Evolutionary conservation across 2,797 vertebrate species (phyloP), one percentile per base, ranked within the genome.

Genomic region (Falco rusticolus): DNA sequence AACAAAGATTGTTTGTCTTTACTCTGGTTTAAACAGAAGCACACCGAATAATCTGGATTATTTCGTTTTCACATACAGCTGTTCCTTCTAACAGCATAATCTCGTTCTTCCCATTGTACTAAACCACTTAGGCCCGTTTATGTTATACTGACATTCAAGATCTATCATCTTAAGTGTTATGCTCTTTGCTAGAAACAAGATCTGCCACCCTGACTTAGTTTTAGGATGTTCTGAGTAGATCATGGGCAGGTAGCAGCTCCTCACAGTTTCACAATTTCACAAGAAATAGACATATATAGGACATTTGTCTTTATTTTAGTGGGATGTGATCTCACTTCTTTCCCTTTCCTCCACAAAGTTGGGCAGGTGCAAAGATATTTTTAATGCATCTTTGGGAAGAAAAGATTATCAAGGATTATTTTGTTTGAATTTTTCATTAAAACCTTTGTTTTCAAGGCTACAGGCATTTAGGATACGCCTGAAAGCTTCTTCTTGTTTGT

Each of bases 371-470:
- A 66, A 92, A 86, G 47, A 41, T 47, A 78, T 86, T 94, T 84
- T 90, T 65, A 88, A 84, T 21, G 69, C 33, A 75, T 5, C 7
- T 65, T 57, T 71, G 47, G 28, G 57, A 75, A 57, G 37, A 83
- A 92, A 94, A 83, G 2, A 61, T 71, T 91, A 80, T 54, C 31
- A 64, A 39, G 6, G 33, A 87, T 60, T 71, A 54, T 80, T 74
- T 90, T 80, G 11, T 63, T 79, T 43, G 13, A 5, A 22, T 56
- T 78, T 81, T 81, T 86, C 5, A 2, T 29, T 81, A 59, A 83
- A 72, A 78, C 45, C 25, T 92, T 93, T 90, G 48, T 87, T 95
- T 93, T 87, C 33, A 76, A 69, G 68, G 11, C 76, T 56, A 64
- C 20, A 33, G 29, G 13, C 33, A 13, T 65, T 69, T 34, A 60